Conservation (phyloP, 2,888 invertebrate species). For the Campaea margaritaria region DNA sequence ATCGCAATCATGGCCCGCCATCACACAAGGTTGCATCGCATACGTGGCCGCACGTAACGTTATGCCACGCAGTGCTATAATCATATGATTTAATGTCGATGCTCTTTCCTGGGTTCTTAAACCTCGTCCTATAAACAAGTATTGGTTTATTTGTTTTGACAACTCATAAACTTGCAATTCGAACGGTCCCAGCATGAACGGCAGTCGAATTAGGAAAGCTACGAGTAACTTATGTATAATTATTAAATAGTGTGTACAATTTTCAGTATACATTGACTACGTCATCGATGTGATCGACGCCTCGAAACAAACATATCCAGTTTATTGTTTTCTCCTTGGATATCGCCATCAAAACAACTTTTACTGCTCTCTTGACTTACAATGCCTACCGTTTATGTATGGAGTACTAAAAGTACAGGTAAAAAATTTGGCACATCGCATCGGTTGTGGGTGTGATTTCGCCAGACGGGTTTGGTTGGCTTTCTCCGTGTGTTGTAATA, state of each 20-base stretch:
- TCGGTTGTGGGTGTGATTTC: conserved; percentile 80
- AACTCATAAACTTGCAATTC: neutral
- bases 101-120: conserved; percentile 24
- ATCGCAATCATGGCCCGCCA: conserved; percentile 68
- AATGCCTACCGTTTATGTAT: conserved; percentile 47
- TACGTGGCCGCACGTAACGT: conserved; percentile 72
- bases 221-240: too few relatives aligned
- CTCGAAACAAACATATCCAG: conserved; percentile 4
- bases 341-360: conserved; percentile 65
- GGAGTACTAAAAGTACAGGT: conserved; percentile 54
- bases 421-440: conserved; percentile 78
- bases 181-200: neutral
- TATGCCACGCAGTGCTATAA: conserved; percentile 57
- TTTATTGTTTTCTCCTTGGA: conserved; percentile 47
- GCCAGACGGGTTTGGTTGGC: conserved; percentile 73
- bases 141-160: neutral
- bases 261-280: neutral
- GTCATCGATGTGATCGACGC: neutral
- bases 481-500: conserved; percentile 78
- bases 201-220: too few relatives aligned
- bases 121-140: conserved; percentile 18
- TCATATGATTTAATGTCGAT: conserved; percentile 49
- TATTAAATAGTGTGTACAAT: too few relatives aligned
- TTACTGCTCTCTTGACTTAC: conserved; percentile 64
- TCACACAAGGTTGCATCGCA: conserved; percentile 76